These are phyloP conservation scores for Heliconius ethilla DNA, from an alignment of 2,888 invertebrate genomes.

Conservation along the genomic window DNA sequence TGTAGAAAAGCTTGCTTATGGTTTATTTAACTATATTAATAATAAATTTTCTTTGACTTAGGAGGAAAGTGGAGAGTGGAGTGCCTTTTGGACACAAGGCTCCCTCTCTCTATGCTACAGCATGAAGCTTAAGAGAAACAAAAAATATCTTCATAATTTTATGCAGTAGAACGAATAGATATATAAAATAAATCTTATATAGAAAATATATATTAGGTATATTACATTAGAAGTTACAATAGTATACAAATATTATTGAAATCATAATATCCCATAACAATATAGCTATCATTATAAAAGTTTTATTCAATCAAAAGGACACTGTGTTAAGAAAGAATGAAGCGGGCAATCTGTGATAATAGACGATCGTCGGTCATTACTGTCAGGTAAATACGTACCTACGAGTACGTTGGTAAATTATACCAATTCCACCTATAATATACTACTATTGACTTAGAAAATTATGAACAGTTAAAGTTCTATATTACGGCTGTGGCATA, in stretches of 20 bases:
- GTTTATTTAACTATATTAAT: too few species aligned
- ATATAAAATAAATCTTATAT: too few species aligned
- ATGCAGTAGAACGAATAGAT: too few species aligned
- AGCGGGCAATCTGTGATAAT: constrained; percentile 42
- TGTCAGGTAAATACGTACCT: constrained; percentile 40
- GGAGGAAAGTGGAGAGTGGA: too few species aligned
- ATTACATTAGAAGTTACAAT: too few species aligned
- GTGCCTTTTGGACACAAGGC: too few species aligned
- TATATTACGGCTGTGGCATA: constrained; percentile 27
- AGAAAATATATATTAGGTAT: too few species aligned
- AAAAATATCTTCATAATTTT: too few species aligned
- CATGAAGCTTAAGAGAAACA: too few species aligned
- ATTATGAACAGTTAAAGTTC: constrained; percentile 34
- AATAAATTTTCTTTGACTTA: too few species aligned
- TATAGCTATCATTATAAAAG: constrained; percentile 5
- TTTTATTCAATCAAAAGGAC: constrained; percentile 20
- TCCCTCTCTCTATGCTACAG: too few species aligned
- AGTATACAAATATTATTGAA: background rate
- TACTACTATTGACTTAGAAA: constrained; percentile 34
- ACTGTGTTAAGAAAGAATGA: constrained; percentile 34
- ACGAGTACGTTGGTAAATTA: constrained; percentile 30
- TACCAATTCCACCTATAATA: constrained; percentile 38
- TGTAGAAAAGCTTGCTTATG: too few species aligned
- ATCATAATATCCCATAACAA: background rate
- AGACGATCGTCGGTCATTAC: constrained; percentile 42